Evolutionary conservation across 2,797 vertebrate genomes (phyloP).

Genomic region (Neomorphus geoffroyi): DNA sequence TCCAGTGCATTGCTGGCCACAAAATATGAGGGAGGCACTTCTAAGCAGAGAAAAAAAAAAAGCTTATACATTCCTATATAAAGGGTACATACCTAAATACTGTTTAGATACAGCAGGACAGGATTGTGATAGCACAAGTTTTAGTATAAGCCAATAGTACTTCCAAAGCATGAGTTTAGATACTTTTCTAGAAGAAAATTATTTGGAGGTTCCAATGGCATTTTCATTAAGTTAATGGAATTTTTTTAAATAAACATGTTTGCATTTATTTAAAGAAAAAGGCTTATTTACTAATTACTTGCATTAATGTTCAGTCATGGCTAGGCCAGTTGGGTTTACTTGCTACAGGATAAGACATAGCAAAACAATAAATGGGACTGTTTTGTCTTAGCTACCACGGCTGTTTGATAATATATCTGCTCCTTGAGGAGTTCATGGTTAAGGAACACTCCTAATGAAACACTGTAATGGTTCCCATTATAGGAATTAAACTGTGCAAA

Average conservation of each 20-base stretch:
- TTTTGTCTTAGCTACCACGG: neutral
- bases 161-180: neutral
- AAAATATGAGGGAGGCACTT: neutral
- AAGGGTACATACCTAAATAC: neutral
- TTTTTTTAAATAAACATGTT: neutral
- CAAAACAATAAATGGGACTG: neutral
- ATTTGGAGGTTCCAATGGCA: neutral
- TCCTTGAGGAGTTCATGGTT: neutral
- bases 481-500: neutral
- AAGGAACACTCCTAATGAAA: neutral
- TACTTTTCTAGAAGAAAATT: neutral
- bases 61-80: neutral
- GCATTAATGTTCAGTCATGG: neutral
- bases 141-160: neutral
- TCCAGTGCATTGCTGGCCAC: neutral
- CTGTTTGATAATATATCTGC: neutral
- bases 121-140: neutral
- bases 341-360: neutral
- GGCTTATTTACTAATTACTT: neutral
- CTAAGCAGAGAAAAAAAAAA: neutral
- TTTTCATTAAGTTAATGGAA: neutral
- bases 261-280: neutral
- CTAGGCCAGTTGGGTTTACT: neutral
- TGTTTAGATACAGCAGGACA: neutral
- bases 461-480: neutral